phyloP scores from a whole-genome alignment of 2,888 invertebrate genomes.

The Lepidonotus clava region DNA sequence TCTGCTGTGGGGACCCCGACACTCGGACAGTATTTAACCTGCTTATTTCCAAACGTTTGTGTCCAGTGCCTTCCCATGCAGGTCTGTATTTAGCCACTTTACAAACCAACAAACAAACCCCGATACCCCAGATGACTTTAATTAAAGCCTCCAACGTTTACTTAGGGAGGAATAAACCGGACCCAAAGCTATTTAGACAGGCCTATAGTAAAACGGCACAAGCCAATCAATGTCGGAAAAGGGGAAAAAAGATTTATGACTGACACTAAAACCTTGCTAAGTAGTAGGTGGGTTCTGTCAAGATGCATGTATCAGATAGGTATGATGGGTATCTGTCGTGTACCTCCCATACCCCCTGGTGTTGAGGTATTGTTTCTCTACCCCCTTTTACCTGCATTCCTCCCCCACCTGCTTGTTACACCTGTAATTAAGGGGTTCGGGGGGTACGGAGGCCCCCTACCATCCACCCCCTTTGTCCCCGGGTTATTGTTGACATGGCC shows the following conservation, averaged over 20 bases:
- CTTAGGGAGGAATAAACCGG: too few relatives aligned
- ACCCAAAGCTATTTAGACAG: too few relatives aligned
- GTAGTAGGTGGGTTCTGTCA: constrained; percentile 15
- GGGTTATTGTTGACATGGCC: constrained; percentile 7
- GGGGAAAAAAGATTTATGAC: constrained; percentile 42
- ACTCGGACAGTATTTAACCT: too few relatives aligned
- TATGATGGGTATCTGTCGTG: neutral
- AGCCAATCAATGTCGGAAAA: too few relatives aligned
- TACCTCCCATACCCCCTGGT: neutral
- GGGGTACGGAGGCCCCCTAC: neutral
- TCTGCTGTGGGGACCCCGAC: too few relatives aligned
- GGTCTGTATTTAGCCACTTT: too few relatives aligned
- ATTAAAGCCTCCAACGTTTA: too few relatives aligned
- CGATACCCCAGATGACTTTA: too few relatives aligned
- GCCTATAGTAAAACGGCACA: too few relatives aligned
- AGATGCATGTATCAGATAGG: constrained; percentile 46
- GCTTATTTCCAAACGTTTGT: too few relatives aligned
- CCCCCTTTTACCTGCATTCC: neutral
- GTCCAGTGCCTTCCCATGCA: too few relatives aligned
- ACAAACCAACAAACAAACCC: too few relatives aligned
- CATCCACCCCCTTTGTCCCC: neutral
- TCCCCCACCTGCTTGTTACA: neutral
- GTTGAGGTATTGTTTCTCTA: constrained; percentile 12
- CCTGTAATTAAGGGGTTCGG: neutral
- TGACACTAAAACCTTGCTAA: constrained; percentile 52